phyloP scores from a whole-genome alignment of 2,797 vertebrate species.

The Falco peregrinus region DNA sequence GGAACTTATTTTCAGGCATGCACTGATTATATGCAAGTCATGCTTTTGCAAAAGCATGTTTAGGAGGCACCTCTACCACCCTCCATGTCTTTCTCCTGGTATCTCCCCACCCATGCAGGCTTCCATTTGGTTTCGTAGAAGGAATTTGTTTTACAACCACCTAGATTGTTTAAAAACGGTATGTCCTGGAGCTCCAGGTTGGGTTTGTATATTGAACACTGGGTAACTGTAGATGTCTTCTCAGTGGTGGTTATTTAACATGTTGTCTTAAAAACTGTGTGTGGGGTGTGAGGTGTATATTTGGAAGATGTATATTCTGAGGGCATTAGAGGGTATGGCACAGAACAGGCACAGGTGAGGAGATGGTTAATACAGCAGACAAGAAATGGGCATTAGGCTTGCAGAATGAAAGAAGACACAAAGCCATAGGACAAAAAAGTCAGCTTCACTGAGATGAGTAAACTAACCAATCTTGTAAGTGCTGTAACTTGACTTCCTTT shows the following conservation, averaged over 20 bases:
- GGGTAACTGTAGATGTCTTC: background rate
- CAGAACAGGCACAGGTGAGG: background rate
- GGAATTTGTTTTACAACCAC: background rate
- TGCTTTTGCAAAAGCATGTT: slow-evolving; percentile 19
- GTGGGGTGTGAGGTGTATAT: background rate
- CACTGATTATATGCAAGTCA: slow-evolving; percentile 65
- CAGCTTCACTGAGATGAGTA: background rate
- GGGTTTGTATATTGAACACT: background rate
- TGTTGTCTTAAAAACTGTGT: background rate
- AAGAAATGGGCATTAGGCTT: background rate
- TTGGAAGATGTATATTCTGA: background rate
- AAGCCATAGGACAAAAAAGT: background rate
- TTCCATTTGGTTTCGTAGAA: background rate
- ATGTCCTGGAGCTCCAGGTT: background rate
- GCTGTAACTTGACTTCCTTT: background rate
- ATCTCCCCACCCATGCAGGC: background rate
- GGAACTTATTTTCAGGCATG: slow-evolving; percentile 47
- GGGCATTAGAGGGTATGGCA: background rate
- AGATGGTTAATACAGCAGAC: background rate
- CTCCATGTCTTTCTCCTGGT: background rate
- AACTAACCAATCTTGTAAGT: background rate
- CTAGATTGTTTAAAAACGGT: background rate
- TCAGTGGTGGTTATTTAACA: background rate
- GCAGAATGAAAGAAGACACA: background rate
- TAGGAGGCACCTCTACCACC: background rate